These are phyloP conservation scores for Trichosurus vulpecula DNA, from an alignment of 2,797 vertebrate genomes.

Conservation along the genomic window DNA sequence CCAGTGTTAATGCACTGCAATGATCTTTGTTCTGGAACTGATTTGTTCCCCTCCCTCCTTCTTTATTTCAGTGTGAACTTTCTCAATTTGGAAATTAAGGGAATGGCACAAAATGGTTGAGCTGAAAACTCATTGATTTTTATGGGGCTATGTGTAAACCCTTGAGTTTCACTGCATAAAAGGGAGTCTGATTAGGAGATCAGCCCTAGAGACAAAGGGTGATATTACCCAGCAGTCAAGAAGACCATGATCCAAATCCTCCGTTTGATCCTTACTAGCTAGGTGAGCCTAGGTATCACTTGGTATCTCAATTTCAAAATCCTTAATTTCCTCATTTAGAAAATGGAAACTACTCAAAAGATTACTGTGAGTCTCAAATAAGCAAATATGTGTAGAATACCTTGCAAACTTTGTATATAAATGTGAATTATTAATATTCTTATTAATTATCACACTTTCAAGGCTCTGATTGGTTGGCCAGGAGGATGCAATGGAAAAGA, in stretches of 20 bases:
- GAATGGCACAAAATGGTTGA: not conserved
- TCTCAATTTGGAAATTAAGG: not conserved
- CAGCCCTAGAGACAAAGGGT: not conserved
- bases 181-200: not conserved
- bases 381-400: not conserved
- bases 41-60: slow-evolving; percentile 53
- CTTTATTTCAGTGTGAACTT: not conserved
- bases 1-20: slow-evolving; percentile 37
- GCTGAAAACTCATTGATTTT: not conserved
- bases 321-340: not conserved
- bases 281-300: not conserved
- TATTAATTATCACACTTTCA: not conserved
- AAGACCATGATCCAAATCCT: not conserved
- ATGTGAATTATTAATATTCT: slow-evolving; percentile 13
- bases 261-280: not conserved
- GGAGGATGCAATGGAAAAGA: not conserved
- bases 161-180: not conserved
- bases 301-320: not conserved
- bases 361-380: not conserved
- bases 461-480: not conserved
- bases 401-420: slow-evolving; percentile 12
- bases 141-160: not conserved
- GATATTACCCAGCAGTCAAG: not conserved
- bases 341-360: slow-evolving; percentile 19
- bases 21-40: slow-evolving; percentile 62